Conservation (phyloP, 2,113 vertebrate genomes). For the Azemiops feae region DNA sequence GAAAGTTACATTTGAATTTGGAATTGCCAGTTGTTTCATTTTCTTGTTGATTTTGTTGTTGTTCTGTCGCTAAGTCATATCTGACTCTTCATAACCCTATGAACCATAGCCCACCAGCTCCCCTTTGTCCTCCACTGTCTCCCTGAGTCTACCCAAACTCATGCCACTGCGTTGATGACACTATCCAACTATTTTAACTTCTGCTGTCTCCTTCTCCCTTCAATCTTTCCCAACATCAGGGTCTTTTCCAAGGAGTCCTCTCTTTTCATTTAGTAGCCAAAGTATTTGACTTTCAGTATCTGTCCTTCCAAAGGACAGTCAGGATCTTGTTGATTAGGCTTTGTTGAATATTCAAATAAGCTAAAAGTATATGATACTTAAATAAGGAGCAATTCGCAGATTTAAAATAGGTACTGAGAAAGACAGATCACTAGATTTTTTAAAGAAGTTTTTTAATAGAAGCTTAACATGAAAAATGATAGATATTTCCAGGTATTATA, state of each 20-base stretch:
- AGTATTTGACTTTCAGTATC: not conserved
- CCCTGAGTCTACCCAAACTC: not conserved
- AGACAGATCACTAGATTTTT: not conserved
- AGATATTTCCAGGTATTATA: constrained; percentile 51
- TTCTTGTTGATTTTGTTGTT: not conserved
- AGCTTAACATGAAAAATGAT: constrained; percentile 38
- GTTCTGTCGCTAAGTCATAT: not conserved
- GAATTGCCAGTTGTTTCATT: not conserved
- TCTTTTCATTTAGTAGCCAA: not conserved
- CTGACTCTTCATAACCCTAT: not conserved
- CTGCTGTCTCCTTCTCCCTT: not conserved
- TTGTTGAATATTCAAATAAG: not conserved
- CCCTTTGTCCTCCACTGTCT: not conserved
- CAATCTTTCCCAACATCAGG: not conserved
- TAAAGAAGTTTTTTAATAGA: constrained; percentile 34
- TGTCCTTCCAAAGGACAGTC: not conserved
- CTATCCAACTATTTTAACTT: not conserved
- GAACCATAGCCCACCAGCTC: not conserved
- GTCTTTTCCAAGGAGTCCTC: not conserved
- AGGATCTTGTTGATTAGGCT: not conserved
- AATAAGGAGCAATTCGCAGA: not conserved
- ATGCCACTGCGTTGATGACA: not conserved
- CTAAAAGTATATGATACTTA: not conserved
- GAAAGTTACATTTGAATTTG: not conserved
- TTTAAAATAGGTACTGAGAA: not conserved